Conservation (phyloP, 2,113 vertebrate genomes). For the human (Homo sapiens) region GRCh38 chr7:114818001-114818500, state of each 20-base stretch:
- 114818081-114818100: neutral
- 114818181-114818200: neutral
- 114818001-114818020: neutral
- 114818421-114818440: neutral
- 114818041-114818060: neutral
- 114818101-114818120: neutral
- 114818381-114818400: neutral
- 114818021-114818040: neutral
- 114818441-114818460: neutral
- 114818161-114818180: neutral
- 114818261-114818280: neutral
- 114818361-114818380: neutral
- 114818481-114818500: fast-evolving
- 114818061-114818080: neutral
- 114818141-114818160: neutral
- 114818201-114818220: neutral
- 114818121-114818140: neutral
- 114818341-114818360: neutral
- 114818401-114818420: neutral
- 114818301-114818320: neutral
- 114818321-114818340: neutral
- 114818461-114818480: neutral
- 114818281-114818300: neutral
- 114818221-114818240: neutral
- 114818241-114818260: neutral